Evolutionary conservation across 2,113 vertebrate species (phyloP).

Genomic region (Malurus elegans): DNA sequence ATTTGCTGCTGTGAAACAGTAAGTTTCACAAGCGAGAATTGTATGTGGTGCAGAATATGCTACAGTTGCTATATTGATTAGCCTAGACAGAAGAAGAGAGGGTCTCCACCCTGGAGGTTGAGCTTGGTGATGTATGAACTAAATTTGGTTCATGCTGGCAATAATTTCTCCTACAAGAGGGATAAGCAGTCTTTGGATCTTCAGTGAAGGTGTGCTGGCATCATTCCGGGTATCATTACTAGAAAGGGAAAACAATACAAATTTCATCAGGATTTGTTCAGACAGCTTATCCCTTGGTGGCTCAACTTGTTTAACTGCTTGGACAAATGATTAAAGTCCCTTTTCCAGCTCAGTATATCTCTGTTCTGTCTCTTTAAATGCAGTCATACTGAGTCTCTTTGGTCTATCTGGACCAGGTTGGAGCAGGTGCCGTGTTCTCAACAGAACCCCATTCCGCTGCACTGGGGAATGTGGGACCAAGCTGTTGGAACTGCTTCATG

Average conservation of each 20-base stretch:
- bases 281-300: background rate
- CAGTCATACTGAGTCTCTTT: background rate
- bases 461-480: background rate
- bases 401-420: background rate
- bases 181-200: background rate
- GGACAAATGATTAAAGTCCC: background rate
- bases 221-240: background rate
- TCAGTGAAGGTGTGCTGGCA: background rate
- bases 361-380: background rate
- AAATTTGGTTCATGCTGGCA: background rate
- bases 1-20: background rate
- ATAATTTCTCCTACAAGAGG: background rate
- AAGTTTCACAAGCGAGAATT: background rate
- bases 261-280: background rate
- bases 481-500: background rate
- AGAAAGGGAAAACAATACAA: background rate
- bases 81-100: background rate
- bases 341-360: background rate
- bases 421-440: background rate
- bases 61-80: background rate
- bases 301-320: background rate
- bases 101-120: background rate
- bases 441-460: background rate
- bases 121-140: background rate
- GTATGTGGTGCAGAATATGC: background rate